phyloP scores from a whole-genome alignment of 2,797 vertebrate species.

The Eulemur coronatus region DNA sequence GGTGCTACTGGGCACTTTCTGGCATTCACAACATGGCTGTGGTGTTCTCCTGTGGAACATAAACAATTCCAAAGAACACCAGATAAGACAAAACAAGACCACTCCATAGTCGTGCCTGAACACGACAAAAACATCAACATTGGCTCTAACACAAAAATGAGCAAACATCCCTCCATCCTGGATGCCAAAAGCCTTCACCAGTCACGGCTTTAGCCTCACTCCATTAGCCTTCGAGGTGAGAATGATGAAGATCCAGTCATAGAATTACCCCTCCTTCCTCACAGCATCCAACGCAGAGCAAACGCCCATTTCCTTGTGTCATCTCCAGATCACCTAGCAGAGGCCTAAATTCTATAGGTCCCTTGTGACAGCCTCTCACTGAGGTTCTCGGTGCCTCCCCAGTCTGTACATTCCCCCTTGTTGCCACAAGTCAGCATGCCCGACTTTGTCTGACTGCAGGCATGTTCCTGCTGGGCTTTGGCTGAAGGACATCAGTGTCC shows the following conservation, averaged over 20 bases:
- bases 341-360: background rate
- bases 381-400: too few species aligned
- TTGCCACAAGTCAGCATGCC: too few species aligned
- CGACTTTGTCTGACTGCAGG: background rate
- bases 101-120: background rate
- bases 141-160: background rate
- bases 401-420: rapidly evolving
- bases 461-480: background rate
- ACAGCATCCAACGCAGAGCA: background rate
- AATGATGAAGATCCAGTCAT: background rate
- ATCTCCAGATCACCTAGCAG: background rate
- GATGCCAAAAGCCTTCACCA: background rate
- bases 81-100: background rate
- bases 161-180: background rate
- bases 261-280: background rate
- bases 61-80: background rate
- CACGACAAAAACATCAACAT: background rate
- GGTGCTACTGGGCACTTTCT: background rate
- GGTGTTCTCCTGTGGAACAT: background rate
- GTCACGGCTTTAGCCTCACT: background rate
- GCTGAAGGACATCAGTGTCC: background rate
- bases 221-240: background rate
- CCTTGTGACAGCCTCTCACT: background rate
- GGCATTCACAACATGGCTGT: background rate
- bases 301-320: background rate